Evolutionary conservation across 1,140 invertebrate species (phyloP).

Genomic region (Drosophila ficusphila): DNA sequence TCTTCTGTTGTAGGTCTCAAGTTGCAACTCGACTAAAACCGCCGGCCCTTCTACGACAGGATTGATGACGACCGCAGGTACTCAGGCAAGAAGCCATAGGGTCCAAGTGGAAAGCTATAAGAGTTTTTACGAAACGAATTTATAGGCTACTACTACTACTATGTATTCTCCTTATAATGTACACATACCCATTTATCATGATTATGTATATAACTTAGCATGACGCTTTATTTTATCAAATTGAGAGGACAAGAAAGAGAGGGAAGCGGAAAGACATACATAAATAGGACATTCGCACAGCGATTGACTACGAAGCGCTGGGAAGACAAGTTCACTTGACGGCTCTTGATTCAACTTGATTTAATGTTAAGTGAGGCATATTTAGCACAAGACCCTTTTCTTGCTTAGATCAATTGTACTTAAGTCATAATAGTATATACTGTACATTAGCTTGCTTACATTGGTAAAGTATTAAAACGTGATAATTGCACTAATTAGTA

Average conservation of each 20-base stretch:
- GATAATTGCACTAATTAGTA: conserved; percentile 71
- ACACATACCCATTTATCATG: conserved; percentile 19
- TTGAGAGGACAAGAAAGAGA: conserved; percentile 20
- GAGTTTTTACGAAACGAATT: conserved; percentile 83
- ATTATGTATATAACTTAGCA: conserved; percentile 47
- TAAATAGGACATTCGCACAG: conserved; percentile 57
- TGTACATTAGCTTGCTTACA: conserved; percentile 64
- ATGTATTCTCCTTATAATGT: conserved; percentile 21
- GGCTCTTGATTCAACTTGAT: conserved; percentile 11
- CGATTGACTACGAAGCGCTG: conserved; percentile 13
- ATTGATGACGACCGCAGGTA: conserved; percentile 21
- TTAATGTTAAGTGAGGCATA: conserved; percentile 42
- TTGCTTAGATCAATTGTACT: conserved; percentile 47
- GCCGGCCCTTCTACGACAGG: conserved; percentile 7
- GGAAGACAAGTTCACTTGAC: conserved; percentile 29
- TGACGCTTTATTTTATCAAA: conserved; percentile 71
- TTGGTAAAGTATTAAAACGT: conserved; percentile 78
- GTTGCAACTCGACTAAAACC: conserved; percentile 46
- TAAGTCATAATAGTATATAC: conserved; percentile 57
- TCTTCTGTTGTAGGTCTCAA: conserved; percentile 46
- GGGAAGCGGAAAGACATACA: not conserved
- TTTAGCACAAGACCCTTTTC: conserved; percentile 5
- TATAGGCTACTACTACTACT: conserved; percentile 68
- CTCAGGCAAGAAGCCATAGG: conserved; percentile 56
- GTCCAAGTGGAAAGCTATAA: conserved; percentile 76